Conservation (phyloP, 2,888 invertebrate species). For the Boloria selene region DNA sequence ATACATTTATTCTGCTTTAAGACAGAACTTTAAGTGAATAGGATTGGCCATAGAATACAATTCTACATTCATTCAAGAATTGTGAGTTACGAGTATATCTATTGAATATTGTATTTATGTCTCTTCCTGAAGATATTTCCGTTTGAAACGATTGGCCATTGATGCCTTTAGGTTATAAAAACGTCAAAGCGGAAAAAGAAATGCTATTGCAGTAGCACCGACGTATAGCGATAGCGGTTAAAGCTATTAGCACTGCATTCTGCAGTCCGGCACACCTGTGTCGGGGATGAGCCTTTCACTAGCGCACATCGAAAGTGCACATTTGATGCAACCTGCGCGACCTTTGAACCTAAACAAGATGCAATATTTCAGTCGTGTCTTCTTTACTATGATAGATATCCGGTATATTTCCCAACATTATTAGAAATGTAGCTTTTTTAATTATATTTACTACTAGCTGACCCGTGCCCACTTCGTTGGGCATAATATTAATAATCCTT, state of each 20-base stretch:
- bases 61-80: conserved; percentile 43
- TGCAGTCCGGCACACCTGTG: conserved; percentile 51
- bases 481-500: too few species aligned
- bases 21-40: background rate
- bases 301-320: conserved; percentile 77
- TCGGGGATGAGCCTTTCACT: conserved; percentile 76
- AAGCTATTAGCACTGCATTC: conserved; percentile 39
- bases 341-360: conserved; percentile 59
- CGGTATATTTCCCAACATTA: conserved; percentile 2
- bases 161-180: conserved; percentile 30
- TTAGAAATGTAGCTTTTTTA: background rate
- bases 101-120: conserved; percentile 40
- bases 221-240: conserved; percentile 52
- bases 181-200: conserved; percentile 30
- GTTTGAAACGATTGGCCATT: conserved; percentile 43
- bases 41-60: conserved; percentile 24
- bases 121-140: conserved; percentile 40
- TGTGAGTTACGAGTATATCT: conserved; percentile 28
- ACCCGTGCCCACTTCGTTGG: too few species aligned
- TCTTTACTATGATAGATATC: conserved; percentile 22
- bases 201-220: conserved; percentile 47
- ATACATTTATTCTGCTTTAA: too few species aligned
- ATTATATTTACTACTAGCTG: too few species aligned
- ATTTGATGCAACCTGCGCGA: conserved; percentile 66
- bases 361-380: conserved; percentile 43